Evolutionary conservation across 2,797 vertebrate genomes (phyloP).

Genomic region (Halcyon badia): DNA sequence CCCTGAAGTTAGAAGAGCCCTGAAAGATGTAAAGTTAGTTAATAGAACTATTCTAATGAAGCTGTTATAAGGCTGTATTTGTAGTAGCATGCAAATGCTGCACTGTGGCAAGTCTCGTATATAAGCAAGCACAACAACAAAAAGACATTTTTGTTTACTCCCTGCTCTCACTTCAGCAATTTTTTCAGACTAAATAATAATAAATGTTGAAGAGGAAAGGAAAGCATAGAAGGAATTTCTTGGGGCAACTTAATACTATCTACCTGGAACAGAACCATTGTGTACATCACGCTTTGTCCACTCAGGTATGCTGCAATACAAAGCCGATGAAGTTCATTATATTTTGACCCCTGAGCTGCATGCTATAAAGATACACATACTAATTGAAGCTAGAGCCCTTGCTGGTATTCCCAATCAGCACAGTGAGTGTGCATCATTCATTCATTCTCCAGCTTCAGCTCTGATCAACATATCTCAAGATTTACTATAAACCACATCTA

Average conservation of each 20-base stretch:
- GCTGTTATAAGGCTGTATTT: neutral
- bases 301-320: accelerated
- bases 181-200: neutral
- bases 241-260: neutral
- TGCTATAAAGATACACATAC: accelerated
- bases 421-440: neutral
- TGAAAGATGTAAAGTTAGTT: neutral
- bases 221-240: neutral
- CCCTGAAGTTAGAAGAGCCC: neutral
- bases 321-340: neutral
- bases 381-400: neutral
- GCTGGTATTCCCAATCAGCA: neutral
- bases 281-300: accelerated
- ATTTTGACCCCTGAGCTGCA: neutral
- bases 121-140: neutral
- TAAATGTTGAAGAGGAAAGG: neutral
- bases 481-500: neutral
- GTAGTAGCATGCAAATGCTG: neutral
- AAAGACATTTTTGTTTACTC: neutral
- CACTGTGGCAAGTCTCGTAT: accelerated
- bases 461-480: neutral
- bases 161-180: neutral
- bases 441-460: neutral
- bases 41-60: neutral
- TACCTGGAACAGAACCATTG: neutral